phyloP scores from a whole-genome alignment of 2,888 invertebrate species.

The Nasonia oneida region DNA sequence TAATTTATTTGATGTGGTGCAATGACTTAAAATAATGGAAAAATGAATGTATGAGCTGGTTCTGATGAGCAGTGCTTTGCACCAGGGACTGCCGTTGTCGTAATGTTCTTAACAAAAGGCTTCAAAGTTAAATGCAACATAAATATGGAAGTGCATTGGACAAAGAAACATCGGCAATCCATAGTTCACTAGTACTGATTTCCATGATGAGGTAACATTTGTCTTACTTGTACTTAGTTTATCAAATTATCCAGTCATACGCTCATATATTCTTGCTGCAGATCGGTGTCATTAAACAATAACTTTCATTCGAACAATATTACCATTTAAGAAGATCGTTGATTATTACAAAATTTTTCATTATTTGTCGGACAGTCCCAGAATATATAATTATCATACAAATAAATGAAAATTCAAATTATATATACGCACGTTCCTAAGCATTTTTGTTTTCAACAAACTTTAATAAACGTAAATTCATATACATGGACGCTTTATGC shows the following conservation, averaged over 20 bases:
- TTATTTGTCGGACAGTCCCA: constrained; percentile 74
- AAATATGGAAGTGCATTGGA: constrained; percentile 73
- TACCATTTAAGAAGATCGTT: constrained; percentile 73
- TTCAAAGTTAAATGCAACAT: constrained; percentile 74
- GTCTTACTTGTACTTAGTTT: constrained; percentile 80
- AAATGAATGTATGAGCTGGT: constrained; percentile 79
- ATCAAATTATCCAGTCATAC: constrained; percentile 80
- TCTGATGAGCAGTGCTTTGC: constrained; percentile 75
- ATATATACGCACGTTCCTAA: constrained; percentile 60
- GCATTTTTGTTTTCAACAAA: constrained; percentile 54
- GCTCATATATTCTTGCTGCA: constrained; percentile 78
- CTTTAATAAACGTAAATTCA: constrained; percentile 54
- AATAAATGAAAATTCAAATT: constrained; percentile 52
- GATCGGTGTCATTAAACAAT: constrained; percentile 71
- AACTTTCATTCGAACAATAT: constrained; percentile 73
- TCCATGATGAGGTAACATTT: constrained; percentile 80
- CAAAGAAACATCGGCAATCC: constrained; percentile 72
- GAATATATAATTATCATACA: constrained; percentile 64
- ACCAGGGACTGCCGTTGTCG: constrained; percentile 70
- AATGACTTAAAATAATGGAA: constrained; percentile 80
- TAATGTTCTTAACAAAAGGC: constrained; percentile 68
- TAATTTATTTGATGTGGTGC: constrained; percentile 80
- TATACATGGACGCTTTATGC: constrained; percentile 55
- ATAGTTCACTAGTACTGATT: constrained; percentile 73
- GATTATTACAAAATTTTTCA: constrained; percentile 72